Percentiles rank a stretch among this genome's conserved stretches.
phyloP scores from a whole-genome alignment of 2,113 vertebrate species.

The Silurus glanis region DNA sequence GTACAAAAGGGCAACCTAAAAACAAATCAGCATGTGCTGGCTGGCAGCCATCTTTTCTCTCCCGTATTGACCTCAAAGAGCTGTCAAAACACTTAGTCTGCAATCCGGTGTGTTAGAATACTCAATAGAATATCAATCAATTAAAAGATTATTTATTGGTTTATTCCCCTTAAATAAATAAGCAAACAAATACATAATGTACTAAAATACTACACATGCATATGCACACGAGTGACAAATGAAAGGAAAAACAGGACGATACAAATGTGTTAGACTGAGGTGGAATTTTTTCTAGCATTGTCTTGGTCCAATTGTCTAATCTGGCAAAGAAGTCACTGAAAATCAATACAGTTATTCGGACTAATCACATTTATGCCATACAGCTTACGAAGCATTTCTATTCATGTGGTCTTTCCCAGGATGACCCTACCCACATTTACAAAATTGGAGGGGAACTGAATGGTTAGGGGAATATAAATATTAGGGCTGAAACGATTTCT shows the following conservation, averaged over 20 bases:
- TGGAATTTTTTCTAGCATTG: background rate
- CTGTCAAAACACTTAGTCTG: background rate
- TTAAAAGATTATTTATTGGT: background rate
- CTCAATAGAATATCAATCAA: background rate
- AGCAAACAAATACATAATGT: no score
- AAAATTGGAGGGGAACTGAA: background rate
- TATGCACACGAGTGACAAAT: background rate
- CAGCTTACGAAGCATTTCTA: background rate
- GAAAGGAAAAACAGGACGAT: background rate
- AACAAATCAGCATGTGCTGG: constrained; percentile 5
- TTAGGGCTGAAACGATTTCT: no score
- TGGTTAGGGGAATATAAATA: background rate
- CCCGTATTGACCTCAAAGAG: constrained; percentile 5
- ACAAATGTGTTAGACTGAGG: background rate
- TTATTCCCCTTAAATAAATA: no score
- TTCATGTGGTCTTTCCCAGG: background rate
- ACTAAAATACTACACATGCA: background rate
- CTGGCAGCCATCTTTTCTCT: background rate
- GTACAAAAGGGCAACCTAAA: constrained; percentile 15
- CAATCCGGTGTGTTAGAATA: background rate
- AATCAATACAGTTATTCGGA: background rate
- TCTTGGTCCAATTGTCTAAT: background rate
- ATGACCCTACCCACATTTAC: background rate
- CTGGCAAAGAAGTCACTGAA: no score
- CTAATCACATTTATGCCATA: background rate